Percentiles rank a stretch among this genome's conserved stretches.
These are phyloP conservation scores for Spodoptera litura DNA, from an alignment of 1,140 invertebrate species.

Conservation along the genomic window DNA sequence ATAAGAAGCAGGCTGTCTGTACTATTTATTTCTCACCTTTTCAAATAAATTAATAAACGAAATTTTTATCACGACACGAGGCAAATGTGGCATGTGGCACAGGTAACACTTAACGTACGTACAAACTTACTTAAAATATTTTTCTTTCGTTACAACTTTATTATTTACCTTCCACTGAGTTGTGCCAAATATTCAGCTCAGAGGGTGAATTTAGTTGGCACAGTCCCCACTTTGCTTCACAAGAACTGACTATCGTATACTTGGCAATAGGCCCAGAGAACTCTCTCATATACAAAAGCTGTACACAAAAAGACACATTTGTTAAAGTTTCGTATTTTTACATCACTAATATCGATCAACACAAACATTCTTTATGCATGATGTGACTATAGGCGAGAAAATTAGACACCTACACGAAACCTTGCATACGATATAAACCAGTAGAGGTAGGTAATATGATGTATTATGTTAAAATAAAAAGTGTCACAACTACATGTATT, in stretches of 20 bases:
- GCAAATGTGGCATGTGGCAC: background rate
- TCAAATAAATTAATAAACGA: no score
- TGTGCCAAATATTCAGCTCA: conserved; percentile 39
- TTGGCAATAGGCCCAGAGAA: conserved; percentile 44
- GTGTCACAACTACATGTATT: background rate
- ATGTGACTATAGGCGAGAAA: background rate
- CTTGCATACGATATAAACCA: no score
- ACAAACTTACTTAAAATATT: conserved; percentile 17
- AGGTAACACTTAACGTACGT: background rate
- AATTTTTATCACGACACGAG: no score
- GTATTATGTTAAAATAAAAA: background rate
- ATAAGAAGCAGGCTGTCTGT: no score
- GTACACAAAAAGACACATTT: conserved; percentile 42
- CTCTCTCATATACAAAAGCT: conserved; percentile 32
- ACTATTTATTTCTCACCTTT: no score
- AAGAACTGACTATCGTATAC: conserved; percentile 38
- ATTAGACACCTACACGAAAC: no score
- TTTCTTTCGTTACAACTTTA: conserved; percentile 32
- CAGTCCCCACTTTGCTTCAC: conserved; percentile 36
- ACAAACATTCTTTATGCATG: background rate
- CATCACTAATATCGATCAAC: background rate
- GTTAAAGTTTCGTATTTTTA: conserved; percentile 32
- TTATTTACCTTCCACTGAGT: conserved; percentile 35
- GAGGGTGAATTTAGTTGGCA: conserved; percentile 46
- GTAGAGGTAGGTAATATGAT: no score